Percentiles rank a stretch among this genome's conserved stretches.
phyloP scores from a whole-genome alignment of 2,888 invertebrate genomes.

The Sphinx pinastri region DNA sequence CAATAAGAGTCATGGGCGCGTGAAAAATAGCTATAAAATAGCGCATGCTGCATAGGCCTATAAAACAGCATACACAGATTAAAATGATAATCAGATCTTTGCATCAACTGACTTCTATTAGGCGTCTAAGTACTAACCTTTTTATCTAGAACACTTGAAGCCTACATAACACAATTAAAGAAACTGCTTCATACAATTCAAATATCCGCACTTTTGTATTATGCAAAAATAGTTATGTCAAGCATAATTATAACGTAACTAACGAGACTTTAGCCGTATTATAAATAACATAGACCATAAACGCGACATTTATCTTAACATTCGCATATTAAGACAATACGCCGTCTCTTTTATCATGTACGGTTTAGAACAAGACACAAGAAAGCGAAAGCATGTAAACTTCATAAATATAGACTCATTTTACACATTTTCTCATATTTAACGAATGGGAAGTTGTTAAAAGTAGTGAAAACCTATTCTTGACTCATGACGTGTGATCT shows the following conservation, averaged over 20 bases:
- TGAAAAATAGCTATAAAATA: too few species aligned
- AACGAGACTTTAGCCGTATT: not conserved
- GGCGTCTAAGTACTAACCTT: too few species aligned
- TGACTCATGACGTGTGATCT: constrained; percentile 15
- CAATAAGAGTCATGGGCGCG: too few species aligned
- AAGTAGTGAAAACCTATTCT: constrained; percentile 1
- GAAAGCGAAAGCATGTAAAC: constrained; percentile 1
- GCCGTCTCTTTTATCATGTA: not conserved
- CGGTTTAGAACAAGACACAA: not conserved
- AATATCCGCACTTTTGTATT: too few species aligned
- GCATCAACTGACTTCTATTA: too few species aligned
- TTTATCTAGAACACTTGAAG: too few species aligned
- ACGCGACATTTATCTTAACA: not conserved
- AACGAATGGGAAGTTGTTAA: constrained; percentile 11
- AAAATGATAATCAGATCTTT: too few species aligned
- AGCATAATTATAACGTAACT: not conserved
- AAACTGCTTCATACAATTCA: too few species aligned
- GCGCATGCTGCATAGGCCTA: too few species aligned
- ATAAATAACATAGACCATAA: not conserved
- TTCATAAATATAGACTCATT: constrained; percentile 2
- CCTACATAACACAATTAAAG: too few species aligned
- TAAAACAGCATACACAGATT: too few species aligned
- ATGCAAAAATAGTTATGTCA: not conserved
- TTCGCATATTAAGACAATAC: not conserved
- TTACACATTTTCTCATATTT: constrained; percentile 9